Conservation (phyloP, 2,888 invertebrate species). For the Nowickia ferox region DNA sequence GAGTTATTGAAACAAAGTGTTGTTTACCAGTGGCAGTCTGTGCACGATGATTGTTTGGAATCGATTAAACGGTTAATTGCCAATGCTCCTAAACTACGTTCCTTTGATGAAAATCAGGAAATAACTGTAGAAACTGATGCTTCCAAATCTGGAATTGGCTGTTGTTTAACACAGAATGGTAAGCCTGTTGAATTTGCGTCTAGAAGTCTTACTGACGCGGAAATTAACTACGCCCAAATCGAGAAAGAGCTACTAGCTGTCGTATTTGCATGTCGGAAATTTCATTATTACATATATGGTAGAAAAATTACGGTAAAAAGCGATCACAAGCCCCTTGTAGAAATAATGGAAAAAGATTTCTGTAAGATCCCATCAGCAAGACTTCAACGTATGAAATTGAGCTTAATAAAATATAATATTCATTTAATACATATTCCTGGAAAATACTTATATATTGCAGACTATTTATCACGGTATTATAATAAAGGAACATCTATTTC, state of each 20-base stretch:
- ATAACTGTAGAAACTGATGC: too few species aligned
- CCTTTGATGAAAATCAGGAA: conserved; percentile 61
- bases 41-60: conserved; percentile 57
- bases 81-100: background rate
- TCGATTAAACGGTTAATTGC: background rate
- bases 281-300: too few species aligned
- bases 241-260: conserved; percentile 79
- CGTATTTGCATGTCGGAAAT: too few species aligned
- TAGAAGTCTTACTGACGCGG: too few species aligned
- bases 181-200: too few species aligned
- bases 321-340: too few species aligned
- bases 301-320: too few species aligned
- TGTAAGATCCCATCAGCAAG: too few species aligned
- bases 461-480: too few species aligned
- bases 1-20: conserved; percentile 12
- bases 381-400: conserved; percentile 74
- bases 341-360: too few species aligned
- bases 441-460: conserved; percentile 62
- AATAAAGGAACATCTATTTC: background rate
- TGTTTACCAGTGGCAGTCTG: conserved; percentile 1
- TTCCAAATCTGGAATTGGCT: too few species aligned
- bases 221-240: conserved; percentile 80
- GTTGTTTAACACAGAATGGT: too few species aligned
- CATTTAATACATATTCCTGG: conserved; percentile 56
- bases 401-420: conserved; percentile 74